Evolutionary conservation across 2,113 vertebrate genomes (phyloP), one percentile per base, ranked within the genome.

Genomic region (Bettongia penicillata): DNA sequence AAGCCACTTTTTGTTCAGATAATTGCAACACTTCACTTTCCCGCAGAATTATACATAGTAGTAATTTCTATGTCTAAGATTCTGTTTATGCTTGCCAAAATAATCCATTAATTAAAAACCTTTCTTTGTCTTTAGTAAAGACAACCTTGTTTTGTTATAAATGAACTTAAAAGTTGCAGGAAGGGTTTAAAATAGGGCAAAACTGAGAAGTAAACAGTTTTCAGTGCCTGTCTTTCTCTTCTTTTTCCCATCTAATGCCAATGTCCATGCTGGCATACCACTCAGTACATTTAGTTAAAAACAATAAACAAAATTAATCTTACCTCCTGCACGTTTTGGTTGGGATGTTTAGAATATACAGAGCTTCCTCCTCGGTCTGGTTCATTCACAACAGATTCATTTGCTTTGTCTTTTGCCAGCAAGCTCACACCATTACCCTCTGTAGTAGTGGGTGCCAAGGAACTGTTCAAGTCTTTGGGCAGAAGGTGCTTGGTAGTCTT

Each of bases 251-350:
- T 84, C 68, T 43, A 84, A n/a, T n/a, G 68, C 2, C 7, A 77
- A 19, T 22, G 37, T n/a, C 5, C 4, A 84, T 22, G 19, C 19
- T 43, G n/a, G 68, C 19, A 84, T 84, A 2, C 7, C n/a, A 84
- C 37, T 84, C n/a, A 91, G 50, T 22, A 92, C 16, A 68, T 9
- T 23, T 52, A 52, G 84, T 51, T 96, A 94, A 91, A 84, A 94
- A 53, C 48, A 97, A 91, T 4, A 37, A 94, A 95, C 2, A 96
- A 26, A 91, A 91, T 19, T 22, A 0, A n/a, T 92, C 98, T 98
- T 98, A 99, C 98, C 98, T 99, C 98, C 51, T 98, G 98, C 4
- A 95, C 94, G 93, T 97, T 98, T 94, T 98, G 98, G 53, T 94
- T 98, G 90, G 97, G 96, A 96, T 97, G 93, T 94, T 98, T 98